Base-by-base conservation (phyloP, 2,113 vertebrate genomes). In the Xyrauchen texanus region DNA sequence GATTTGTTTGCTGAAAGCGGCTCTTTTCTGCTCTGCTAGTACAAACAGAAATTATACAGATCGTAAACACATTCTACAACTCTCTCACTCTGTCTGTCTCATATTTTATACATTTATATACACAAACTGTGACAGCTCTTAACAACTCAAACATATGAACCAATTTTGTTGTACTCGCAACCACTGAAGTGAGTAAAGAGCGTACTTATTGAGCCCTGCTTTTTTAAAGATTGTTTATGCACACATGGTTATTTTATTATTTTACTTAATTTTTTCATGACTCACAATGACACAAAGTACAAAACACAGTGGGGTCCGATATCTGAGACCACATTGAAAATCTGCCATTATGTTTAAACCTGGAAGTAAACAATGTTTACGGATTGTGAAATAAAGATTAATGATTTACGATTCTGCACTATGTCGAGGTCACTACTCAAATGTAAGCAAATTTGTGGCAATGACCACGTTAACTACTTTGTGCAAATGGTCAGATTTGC, bases 1-100 rank as follows among this genome's bases (percentile, higher is more conserved):
- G 47, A 64, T 72, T 16, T 79, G 78, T 79, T 79, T 79, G 60
- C 62, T 46, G 61, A 64, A 42, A 57, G 60, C 15, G 0, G 46
- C 51, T 8, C 34, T 79, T 68, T 68, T 49, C 64, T 49, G 58
- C 51, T 10, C 16, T 6, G 2, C 47, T 62, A 68, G 42, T 69
- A n/a, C 57, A 78, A 44, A 11, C 53, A 70, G 66, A 8, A 6
- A 61, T 45, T 64, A 79, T 62, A 79, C 78, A 16, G n/a, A 62
- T 57, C 61, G 57, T 58, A 15, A 80, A 58, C 78, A 58, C 15
- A 12, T 72, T 79, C 45, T 45, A 62, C 42, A 45, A 46, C 44
- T 15, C n/a, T 8, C 44, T 74, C 46, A 7, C 47, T 7, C 64
- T 71, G 34, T n/a, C 52, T 63, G 49, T 76, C 55, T 62, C 11